Conservation (phyloP, 2,888 invertebrate genomes). For the Punctoribates punctum region DNA sequence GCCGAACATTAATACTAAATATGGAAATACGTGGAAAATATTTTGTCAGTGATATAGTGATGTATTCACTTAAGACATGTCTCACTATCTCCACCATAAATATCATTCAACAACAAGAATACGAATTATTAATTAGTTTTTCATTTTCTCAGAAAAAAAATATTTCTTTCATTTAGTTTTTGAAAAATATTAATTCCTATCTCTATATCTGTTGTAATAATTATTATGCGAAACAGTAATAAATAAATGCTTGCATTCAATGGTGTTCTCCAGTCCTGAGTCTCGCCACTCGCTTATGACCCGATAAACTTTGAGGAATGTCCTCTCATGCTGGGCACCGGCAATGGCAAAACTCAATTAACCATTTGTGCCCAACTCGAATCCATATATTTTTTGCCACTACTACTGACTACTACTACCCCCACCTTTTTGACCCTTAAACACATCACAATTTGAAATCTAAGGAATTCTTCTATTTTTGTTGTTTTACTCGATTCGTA, state of each 20-base stretch:
- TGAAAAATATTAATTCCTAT: constrained; percentile 24
- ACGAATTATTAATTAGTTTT: constrained; percentile 29
- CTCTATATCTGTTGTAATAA: constrained; percentile 22
- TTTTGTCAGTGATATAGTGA: constrained; percentile 26
- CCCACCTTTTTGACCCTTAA: neutral
- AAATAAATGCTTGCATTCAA: constrained; percentile 28
- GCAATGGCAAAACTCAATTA: constrained; percentile 29
- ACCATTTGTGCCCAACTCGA: constrained; percentile 4
- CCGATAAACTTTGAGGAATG: constrained; percentile 31
- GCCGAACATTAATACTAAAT: constrained; percentile 1
- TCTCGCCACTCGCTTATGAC: constrained; percentile 16
- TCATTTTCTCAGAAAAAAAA: neutral
- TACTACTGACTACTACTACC: neutral
- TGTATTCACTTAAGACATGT: neutral
- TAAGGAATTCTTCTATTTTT: neutral
- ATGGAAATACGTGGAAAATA: constrained; percentile 18
- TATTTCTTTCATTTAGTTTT: neutral
- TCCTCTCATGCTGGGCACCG: constrained; percentile 33
- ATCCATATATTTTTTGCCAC: neutral
- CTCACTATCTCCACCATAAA: neutral
- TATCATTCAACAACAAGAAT: neutral
- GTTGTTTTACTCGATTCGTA: neutral
- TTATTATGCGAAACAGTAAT: neutral
- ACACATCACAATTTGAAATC: neutral
- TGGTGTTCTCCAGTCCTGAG: constrained; percentile 5